These are phyloP conservation scores for Parazoanthus swiftii DNA, from an alignment of 92 coral and sea anemone genomes.

Conservation along the genomic window DNA sequence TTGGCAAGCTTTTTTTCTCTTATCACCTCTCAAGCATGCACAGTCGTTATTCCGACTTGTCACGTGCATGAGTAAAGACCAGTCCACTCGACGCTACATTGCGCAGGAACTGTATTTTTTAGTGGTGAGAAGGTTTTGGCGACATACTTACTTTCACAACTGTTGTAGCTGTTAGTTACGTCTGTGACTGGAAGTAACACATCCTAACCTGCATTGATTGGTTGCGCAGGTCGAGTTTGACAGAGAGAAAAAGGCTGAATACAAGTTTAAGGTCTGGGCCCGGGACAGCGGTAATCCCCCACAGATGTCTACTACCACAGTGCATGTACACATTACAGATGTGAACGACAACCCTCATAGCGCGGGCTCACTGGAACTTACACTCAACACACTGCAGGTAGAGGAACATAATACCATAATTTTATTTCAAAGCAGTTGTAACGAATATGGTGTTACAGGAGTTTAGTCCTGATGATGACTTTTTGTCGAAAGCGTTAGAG, in stretches of 20 bases:
- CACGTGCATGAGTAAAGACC: too few relatives aligned
- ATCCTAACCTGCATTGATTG: neutral
- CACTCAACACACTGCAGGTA: conserved; percentile 63
- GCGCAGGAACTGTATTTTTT: too few relatives aligned
- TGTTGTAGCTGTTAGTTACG: neutral
- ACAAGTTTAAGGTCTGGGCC: conserved; percentile 67
- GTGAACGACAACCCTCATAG: conserved; percentile 88
- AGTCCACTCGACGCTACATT: too few relatives aligned
- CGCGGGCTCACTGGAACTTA: conserved; percentile 65
- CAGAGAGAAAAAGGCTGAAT: conserved; percentile 67
- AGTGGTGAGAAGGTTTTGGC: too few relatives aligned
- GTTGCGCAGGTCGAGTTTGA: conserved; percentile 55
- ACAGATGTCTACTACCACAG: conserved; percentile 48
- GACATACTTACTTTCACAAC: neutral
- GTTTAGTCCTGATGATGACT: too few relatives aligned
- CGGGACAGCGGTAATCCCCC: conserved; percentile 76
- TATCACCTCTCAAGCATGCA: too few relatives aligned
- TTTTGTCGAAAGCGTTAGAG: too few relatives aligned
- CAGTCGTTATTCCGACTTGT: too few relatives aligned
- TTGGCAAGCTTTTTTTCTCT: too few relatives aligned
- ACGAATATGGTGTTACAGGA: neutral
- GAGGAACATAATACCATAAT: neutral
- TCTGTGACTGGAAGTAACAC: neutral
- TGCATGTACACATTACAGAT: conserved; percentile 72
- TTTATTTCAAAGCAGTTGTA: neutral